Conservation (phyloP, 1,140 invertebrate species). For the Trichonephila clavipes region DNA sequence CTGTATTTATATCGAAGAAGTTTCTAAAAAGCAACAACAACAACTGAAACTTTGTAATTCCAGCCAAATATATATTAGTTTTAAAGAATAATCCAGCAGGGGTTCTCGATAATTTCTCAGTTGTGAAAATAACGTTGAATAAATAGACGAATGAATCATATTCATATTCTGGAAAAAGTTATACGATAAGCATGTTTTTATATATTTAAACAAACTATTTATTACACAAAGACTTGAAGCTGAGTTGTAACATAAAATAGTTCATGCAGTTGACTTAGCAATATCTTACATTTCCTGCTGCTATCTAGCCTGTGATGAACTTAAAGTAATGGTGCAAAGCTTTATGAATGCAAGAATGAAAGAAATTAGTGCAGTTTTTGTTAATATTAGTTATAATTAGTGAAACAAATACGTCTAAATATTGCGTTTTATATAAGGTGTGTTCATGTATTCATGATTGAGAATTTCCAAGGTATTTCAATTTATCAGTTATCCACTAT, state of each 20-base stretch:
- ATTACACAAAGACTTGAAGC: conserved; percentile 19
- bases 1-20: too few species aligned
- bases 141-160: background rate
- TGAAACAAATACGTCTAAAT: conserved; percentile 17
- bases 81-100: background rate
- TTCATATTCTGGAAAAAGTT: background rate
- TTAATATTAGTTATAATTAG: conserved; percentile 38
- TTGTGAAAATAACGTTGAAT: background rate
- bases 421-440: conserved; percentile 48
- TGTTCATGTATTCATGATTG: background rate
- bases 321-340: conserved; percentile 45
- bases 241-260: conserved; percentile 64
- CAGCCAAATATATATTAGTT: conserved; percentile 25
- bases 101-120: background rate
- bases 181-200: conserved; percentile 11
- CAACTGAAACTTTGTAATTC: background rate
- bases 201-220: conserved; percentile 24
- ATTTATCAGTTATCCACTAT: background rate
- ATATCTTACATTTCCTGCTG: conserved; percentile 66
- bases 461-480: background rate
- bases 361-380: conserved; percentile 47
- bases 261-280: conserved; percentile 73
- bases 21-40: too few species aligned
- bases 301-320: conserved; percentile 49
- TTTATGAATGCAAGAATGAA: conserved; percentile 34